These are phyloP conservation scores for Andrena praecox DNA, from an alignment of 2,888 invertebrate species.

Conservation along the genomic window DNA sequence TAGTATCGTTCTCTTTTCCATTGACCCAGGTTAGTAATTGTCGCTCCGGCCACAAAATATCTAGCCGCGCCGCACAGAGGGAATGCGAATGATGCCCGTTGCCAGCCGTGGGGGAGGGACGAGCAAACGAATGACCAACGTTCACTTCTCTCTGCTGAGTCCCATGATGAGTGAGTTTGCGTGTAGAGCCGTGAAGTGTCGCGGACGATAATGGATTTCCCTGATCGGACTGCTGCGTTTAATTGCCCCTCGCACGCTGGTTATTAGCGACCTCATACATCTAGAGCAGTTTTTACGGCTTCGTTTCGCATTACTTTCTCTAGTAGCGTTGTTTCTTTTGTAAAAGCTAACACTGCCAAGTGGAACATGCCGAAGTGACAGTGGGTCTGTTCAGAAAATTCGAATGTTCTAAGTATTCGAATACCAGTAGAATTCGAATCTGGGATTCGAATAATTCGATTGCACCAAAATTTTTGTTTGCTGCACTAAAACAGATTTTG, in stretches of 20 bases:
- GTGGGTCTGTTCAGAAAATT: no score
- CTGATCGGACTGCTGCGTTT: slow-evolving; percentile 41
- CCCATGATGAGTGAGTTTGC: slow-evolving; percentile 40
- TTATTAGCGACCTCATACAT: neutral
- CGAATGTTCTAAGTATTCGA: no score
- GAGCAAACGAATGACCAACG: slow-evolving; percentile 16
- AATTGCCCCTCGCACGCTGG: slow-evolving; percentile 37
- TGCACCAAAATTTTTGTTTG: no score
- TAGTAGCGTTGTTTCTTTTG: neutral
- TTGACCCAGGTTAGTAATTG: slow-evolving; percentile 69
- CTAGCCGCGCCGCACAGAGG: slow-evolving; percentile 20
- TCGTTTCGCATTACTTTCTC: neutral
- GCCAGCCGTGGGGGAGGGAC: neutral
- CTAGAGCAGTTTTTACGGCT: neutral
- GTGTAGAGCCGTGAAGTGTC: slow-evolving; percentile 52
- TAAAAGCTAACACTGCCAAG: no score
- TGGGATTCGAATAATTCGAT: no score
- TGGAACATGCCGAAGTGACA: no score
- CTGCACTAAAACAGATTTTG: no score
- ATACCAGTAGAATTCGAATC: no score
- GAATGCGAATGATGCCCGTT: slow-evolving; percentile 10
- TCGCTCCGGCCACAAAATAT: slow-evolving; percentile 59
- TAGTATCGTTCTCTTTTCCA: slow-evolving; percentile 46
- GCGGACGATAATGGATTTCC: slow-evolving; percentile 66
- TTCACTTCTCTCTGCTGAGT: neutral